Conservation (phyloP, 2,888 invertebrate species). For the Nowickia ferox region DNA sequence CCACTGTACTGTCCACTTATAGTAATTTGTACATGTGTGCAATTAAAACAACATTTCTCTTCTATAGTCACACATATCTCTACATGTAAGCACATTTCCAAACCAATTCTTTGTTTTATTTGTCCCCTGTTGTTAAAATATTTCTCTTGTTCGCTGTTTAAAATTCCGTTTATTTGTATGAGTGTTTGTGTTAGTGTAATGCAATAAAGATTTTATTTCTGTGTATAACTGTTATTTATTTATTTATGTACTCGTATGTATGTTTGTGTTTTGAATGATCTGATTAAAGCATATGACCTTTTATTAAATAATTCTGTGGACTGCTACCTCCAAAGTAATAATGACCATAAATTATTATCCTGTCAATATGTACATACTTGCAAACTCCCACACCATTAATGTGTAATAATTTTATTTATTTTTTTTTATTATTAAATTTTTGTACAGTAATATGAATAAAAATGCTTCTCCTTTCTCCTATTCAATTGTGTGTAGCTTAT, state of each 20-base stretch:
- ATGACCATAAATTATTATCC: constrained; percentile 49
- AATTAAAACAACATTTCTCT: constrained; percentile 19
- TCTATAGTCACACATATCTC: not conserved
- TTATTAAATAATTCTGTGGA: constrained; percentile 25
- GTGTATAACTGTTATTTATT: not conserved
- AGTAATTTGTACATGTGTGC: constrained; percentile 15
- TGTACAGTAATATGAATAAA: constrained; percentile 59
- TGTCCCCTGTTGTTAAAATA: constrained; percentile 21
- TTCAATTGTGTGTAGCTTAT: constrained; percentile 1
- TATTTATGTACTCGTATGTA: too few relatives aligned
- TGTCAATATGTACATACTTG: not conserved
- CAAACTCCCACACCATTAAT: not conserved
- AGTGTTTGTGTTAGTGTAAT: constrained; percentile 41
- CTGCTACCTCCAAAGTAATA: constrained; percentile 12
- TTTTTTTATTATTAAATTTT: constrained; percentile 3
- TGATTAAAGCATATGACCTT: constrained; percentile 36
- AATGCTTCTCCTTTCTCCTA: constrained; percentile 31
- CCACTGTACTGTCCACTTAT: not conserved
- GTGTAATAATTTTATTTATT: constrained; percentile 2
- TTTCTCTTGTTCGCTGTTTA: constrained; percentile 5
- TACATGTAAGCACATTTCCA: constrained; percentile 11
- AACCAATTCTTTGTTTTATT: constrained; percentile 20
- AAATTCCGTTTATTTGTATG: not conserved
- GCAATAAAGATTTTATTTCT: constrained; percentile 44
- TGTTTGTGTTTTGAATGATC: constrained; percentile 52